These are phyloP conservation scores for Triplophysa siluroides DNA, from an alignment of 2,113 vertebrate species.

Conservation along the genomic window DNA sequence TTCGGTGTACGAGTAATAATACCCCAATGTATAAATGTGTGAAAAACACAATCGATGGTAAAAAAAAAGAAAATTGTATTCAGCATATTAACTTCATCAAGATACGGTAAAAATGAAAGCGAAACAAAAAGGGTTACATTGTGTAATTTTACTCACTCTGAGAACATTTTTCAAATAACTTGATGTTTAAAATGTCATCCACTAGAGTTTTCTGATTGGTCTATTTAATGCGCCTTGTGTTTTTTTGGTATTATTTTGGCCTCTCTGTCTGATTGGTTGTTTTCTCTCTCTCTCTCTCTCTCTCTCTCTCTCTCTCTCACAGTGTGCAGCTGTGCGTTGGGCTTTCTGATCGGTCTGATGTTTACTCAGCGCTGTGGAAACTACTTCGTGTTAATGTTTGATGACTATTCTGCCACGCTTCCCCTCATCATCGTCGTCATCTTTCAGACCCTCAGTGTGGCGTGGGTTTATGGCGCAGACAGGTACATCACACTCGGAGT, in stretches of 20 bases:
- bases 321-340: conserved; percentile 72
- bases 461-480: conserved; percentile 82
- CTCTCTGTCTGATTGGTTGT: not conserved
- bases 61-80: too few species aligned
- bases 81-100: too few species aligned
- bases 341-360: conserved; percentile 77
- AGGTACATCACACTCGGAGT: conserved; percentile 64
- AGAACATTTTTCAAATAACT: too few species aligned
- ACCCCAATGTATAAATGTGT: too few species aligned
- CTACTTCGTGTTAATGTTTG: conserved; percentile 84
- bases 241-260: not conserved
- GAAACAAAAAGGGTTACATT: too few species aligned
- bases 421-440: conserved; percentile 79
- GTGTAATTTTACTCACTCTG: conserved; percentile 34
- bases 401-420: conserved; percentile 77
- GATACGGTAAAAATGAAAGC: too few species aligned
- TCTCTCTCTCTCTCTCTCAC: not conserved
- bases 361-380: conserved; percentile 80
- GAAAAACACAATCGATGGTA: too few species aligned
- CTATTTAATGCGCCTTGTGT: not conserved
- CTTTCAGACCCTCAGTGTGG: conserved; percentile 79
- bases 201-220: not conserved
- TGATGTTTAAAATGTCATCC: not conserved
- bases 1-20: too few species aligned
- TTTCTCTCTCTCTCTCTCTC: not conserved